Evolutionary conservation across 2,797 vertebrate species (phyloP), one percentile per base, ranked within the genome.

Genomic region (Erpetoichthys calabaricus): DNA sequence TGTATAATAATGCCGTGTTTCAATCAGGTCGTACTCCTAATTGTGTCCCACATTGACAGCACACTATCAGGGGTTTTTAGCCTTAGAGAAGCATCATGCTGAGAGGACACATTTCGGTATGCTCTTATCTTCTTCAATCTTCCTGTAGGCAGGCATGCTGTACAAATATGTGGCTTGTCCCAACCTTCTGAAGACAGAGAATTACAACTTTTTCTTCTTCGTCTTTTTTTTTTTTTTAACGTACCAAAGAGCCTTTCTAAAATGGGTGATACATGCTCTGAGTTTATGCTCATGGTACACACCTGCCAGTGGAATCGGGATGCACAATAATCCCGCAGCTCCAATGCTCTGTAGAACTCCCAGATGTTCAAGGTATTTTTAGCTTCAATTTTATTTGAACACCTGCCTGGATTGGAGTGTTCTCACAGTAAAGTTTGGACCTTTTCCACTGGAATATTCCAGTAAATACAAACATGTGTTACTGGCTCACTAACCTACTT

Each of bases 291-390:
- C 25, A 25, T 25, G 25, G 25, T 25, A 69, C 66, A 61, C 86
- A 89, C 83, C 86, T 90, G 89, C 79, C 80, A 58, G 43, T 52
- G 61, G 78, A 86, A 77, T 79, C 57, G 62, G 80, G 83, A 79
- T 68, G 64, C 70, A 25, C 25, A 74, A 61, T 62, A 66, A 71
- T 69, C 80, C 71, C 67, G 67, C 71, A 60, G 65, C 64, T 70
- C 68, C 59, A 45, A 71, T 70, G 65, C 75, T 76, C 58, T 51
- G 70, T 79, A 83, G 75, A 74, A 74, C 84, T 87, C 84, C 84
- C 84, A 88, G 87, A 85, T 91, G 87, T 81, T 76, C 67, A 74
- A 70, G 78, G 84, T 90, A 89, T 91, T 91, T 91, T 88, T 89
- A 89, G 86, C 74, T 74, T 68, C 78, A 71, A 86, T 87, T 80